Evolutionary conservation across 2,888 invertebrate genomes (phyloP), one percentile per base, ranked within the genome.

Genomic region (Torymus tubicola): DNA sequence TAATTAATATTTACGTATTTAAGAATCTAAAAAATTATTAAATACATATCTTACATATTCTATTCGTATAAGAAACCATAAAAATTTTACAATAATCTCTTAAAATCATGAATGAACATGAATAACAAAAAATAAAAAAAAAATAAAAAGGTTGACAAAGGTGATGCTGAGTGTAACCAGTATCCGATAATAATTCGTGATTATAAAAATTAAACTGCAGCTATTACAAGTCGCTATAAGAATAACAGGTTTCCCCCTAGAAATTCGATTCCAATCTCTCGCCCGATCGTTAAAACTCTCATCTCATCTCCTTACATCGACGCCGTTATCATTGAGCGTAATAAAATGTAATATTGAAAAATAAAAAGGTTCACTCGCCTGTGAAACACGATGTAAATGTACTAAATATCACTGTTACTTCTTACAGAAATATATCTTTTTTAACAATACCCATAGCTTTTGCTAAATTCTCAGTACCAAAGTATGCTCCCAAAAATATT

Each of bases 161-260:
- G 31, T 21, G 57, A 65, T 70, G 13, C 16, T 52, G 8, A 70
- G 64, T 16, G 42, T 58, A 57, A 64, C 57, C 57, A 14, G 55
- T 70, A 52, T 65, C 16, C 13, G 42, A 50, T 57, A 64, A 63
- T 21, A 69, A 57, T 13, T 24, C 16, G 31, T 13, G 16, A 78
- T 78, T 68, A 65, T 74, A 68, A 72, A 72, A 78, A 65, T 58
- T 60, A 60, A 61, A 24, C 18, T 14, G 50, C 52, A 11, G 24
- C 52, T 16, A 21, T 55, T 57, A 50, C 53, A 68, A 68, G 61
- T 68, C 55, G 68, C 55, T 21, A 18, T 21, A 18, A 63, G 61
- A 69, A 79, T 73, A 79, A 73, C 73, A 79, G 63, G 67, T 78
- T 78, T 61, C 52, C 31, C 55, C 42, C 18, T 50, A 69, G 68